phyloP scores from a whole-genome alignment of 2,797 vertebrate genomes.

The Sebastes wilsoni region DNA sequence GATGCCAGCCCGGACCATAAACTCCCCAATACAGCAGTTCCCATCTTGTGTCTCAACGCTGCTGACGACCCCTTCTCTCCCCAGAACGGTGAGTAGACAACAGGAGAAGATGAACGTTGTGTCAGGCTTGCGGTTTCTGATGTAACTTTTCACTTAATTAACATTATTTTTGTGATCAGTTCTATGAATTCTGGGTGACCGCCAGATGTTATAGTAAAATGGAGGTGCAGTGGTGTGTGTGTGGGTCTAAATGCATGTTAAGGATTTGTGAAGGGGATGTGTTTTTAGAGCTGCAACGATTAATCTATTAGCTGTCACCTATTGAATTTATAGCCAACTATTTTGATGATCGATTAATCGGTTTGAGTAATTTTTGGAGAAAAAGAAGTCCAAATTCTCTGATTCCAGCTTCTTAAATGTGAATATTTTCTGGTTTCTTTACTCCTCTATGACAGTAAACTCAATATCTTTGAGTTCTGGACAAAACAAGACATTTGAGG shows the following conservation, averaged over 20 bases:
- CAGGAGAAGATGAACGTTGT: not conserved
- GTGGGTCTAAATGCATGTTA: not conserved
- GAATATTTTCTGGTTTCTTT: no score
- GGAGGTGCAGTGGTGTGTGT: not conserved
- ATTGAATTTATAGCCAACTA: no score
- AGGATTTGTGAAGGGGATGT: not conserved
- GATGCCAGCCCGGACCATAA: constrained; percentile 83
- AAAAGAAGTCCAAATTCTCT: no score
- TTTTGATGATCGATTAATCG: no score
- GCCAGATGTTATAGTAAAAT: not conserved
- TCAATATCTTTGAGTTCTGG: no score
- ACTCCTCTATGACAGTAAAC: no score
- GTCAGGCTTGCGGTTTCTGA: not conserved
- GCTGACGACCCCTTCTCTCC: constrained; percentile 89
- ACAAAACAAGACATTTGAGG: no score
- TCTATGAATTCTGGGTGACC: not conserved
- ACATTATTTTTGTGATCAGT: not conserved
- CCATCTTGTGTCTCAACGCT: constrained; percentile 88
- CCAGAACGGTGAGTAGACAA: constrained; percentile 64
- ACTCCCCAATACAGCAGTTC: constrained; percentile 76
- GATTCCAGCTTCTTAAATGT: no score
- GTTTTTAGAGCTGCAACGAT: no score
- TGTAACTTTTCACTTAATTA: not conserved
- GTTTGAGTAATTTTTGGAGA: no score
- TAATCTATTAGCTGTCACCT: no score